These are phyloP conservation scores for Plestiodon gilberti DNA, from an alignment of 2,113 vertebrate genomes.

Conservation along the genomic window DNA sequence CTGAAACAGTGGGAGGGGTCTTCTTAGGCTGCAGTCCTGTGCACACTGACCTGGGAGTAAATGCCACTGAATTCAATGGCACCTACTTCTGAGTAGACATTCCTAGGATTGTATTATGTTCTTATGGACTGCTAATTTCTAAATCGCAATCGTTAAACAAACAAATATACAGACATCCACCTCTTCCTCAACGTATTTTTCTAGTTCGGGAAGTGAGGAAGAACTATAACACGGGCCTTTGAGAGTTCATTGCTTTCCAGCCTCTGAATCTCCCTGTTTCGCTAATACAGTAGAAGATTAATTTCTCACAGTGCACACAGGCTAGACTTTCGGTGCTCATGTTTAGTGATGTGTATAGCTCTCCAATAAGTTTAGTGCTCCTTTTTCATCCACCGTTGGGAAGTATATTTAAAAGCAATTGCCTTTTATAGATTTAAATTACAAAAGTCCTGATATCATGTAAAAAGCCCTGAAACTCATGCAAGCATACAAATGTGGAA, in stretches of 20 bases:
- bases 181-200: conserved; percentile 24
- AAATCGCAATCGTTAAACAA: conserved; percentile 54
- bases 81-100: background rate
- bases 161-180: background rate
- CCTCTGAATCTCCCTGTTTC: conserved; percentile 77
- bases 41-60: too few species aligned
- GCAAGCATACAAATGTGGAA: conserved; percentile 90
- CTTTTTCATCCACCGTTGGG: conserved; percentile 82
- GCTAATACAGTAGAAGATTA: conserved; percentile 83
- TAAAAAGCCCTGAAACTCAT: conserved; percentile 85
- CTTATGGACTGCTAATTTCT: background rate
- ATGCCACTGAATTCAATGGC: too few species aligned
- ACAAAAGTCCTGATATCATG: conserved; percentile 88
- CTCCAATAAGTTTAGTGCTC: conserved; percentile 84
- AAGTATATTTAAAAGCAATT: conserved; percentile 86
- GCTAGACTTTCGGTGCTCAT: conserved; percentile 79
- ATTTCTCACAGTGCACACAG: conserved; percentile 81
- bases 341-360: conserved; percentile 90
- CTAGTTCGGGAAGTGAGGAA: conserved; percentile 34
- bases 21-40: too few species aligned
- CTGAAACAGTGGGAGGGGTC: too few species aligned
- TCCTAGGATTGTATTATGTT: background rate
- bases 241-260: conserved; percentile 42
- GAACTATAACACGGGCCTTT: conserved; percentile 16
- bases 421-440: conserved; percentile 89